These are phyloP conservation scores for Meriones unguiculatus DNA, from an alignment of 2,113 vertebrate species.

Conservation along the genomic window DNA sequence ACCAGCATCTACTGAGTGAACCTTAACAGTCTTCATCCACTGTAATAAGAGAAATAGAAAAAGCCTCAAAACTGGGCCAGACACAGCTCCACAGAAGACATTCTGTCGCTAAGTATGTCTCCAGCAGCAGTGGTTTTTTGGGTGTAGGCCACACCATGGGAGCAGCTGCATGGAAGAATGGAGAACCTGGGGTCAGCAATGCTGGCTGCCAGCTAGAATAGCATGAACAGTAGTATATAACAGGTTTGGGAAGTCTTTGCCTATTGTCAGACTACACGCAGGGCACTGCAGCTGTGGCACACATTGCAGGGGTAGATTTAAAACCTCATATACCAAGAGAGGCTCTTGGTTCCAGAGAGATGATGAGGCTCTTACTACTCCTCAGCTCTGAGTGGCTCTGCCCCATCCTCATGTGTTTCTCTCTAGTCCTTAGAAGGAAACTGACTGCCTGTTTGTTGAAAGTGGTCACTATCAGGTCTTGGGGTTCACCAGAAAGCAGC, in stretches of 20 bases:
- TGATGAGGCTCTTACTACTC: background rate
- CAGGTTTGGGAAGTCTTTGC: background rate
- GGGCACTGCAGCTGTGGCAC: background rate
- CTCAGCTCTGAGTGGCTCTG: background rate
- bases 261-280: background rate
- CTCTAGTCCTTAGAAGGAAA: background rate
- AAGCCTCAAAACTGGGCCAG: background rate
- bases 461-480: no score
- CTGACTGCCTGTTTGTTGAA: background rate
- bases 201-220: background rate
- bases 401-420: background rate
- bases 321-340: background rate
- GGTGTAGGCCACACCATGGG: background rate
- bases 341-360: constrained; percentile 2
- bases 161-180: background rate
- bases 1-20: background rate
- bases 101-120: background rate
- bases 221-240: background rate
- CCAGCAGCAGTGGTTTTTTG: background rate
- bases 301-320: background rate
- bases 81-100: background rate
- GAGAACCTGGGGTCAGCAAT: background rate
- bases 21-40: background rate
- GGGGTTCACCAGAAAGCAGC: background rate
- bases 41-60: constrained; percentile 34